Base-by-base conservation (phyloP, 2,797 vertebrate species). In the Carapus acus region DNA sequence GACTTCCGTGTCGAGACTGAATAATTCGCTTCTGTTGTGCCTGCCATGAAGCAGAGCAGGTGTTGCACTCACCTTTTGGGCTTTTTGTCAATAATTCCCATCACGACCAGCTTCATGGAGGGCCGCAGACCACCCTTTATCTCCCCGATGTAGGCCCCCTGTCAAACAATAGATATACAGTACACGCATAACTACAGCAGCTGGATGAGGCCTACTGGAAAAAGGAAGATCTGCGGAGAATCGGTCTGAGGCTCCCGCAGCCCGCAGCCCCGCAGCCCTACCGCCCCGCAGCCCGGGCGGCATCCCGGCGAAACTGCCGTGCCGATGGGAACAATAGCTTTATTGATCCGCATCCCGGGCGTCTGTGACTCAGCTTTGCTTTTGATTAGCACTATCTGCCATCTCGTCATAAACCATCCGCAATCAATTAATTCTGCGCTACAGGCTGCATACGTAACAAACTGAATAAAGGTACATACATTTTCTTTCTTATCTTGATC, bases 101-200 rank as follows among this genome's bases (percentile, higher is more conserved):
- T 93, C 34, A 95, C 80, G 7, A 89, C 85, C 72, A 94, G 89
- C 62, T 88, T 93, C 93, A 94, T 94, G 41, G 91, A 85, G 68
- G 92, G 92, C 85, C 90, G 89, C 77, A 94, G 63, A 22, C 92
- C 93, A 41, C 91, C 92, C 83, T 91, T 93, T 77, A 94, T 94
- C 78, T 90, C 89, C 33, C 92, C 93, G 62, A 81, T 80, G 56
- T 93, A 95, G 54, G 88, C 88, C 78, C 78, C 83, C 92, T 95
- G 84, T 27, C 65, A 57, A 73, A 82, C 83, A 82, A 85, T 55
- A 58, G 69, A 76, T 27, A 68, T 23, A 49, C 8, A 29, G 11
- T 4, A 14, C 6, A 45, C 43, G 44, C 34, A 51, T 47, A 24
- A 48, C 33, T 19, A 18, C 16, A 18, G 12, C 29, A 3, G 15